These are phyloP conservation scores for Papilio glaucus DNA, from an alignment of 1,140 invertebrate species.

Conservation along the genomic window DNA sequence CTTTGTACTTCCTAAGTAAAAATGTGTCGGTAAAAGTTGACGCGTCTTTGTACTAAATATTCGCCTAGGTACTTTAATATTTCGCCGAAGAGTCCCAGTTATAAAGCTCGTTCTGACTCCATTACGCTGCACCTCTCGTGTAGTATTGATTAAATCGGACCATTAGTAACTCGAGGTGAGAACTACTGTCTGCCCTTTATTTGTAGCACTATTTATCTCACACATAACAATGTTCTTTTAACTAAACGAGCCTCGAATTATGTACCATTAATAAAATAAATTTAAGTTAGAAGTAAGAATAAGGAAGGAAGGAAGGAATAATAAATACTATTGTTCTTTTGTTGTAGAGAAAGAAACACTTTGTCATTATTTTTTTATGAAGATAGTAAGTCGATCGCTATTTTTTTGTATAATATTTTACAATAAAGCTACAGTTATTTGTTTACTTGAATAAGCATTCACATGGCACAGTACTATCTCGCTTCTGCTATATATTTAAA, in stretches of 20 bases:
- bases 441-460: not conserved
- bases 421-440: no score
- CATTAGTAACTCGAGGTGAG: slow-evolving; percentile 21
- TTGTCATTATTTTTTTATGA: no score
- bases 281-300: not conserved
- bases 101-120: slow-evolving; percentile 4
- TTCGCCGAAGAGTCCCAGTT: not conserved
- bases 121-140: slow-evolving; percentile 19
- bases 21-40: no score
- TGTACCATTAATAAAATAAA: not conserved
- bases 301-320: not conserved
- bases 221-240: slow-evolving; percentile 1
- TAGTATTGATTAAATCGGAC: slow-evolving; percentile 16
- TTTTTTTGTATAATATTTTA: no score
- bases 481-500: not conserved
- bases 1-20: no score
- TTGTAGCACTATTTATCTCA: slow-evolving; percentile 23
- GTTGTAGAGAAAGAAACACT: no score
- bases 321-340: no score
- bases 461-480: not conserved
- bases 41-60: no score
- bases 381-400: no score
- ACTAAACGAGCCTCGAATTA: not conserved
- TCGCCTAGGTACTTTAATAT: no score
- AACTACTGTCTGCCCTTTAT: slow-evolving; percentile 2